Evolutionary conservation across 2,888 invertebrate genomes (phyloP).

Genomic region (Endomychus coccineus): DNA sequence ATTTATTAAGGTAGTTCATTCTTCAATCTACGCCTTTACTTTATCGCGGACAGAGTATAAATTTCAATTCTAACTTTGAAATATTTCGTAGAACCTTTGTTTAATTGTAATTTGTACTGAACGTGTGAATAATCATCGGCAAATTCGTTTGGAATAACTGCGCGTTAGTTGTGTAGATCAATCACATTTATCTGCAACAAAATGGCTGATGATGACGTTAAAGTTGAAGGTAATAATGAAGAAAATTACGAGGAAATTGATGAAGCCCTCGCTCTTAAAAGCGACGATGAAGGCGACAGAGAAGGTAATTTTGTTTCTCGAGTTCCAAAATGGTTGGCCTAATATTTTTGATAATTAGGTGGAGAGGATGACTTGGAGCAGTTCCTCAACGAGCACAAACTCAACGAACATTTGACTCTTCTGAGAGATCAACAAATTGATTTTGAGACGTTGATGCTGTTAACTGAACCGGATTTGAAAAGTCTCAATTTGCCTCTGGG

Average conservation of each 20-base stretch:
- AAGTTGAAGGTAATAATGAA: slow-evolving; percentile 8
- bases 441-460: slow-evolving; percentile 73
- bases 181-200: no score
- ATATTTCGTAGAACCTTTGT: no score
- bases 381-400: slow-evolving; percentile 11
- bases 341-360: neutral
- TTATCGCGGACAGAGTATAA: no score
- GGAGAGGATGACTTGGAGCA: slow-evolving; percentile 9
- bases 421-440: slow-evolving; percentile 71
- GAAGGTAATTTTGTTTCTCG: neutral
- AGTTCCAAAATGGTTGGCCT: neutral
- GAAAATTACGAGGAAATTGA: neutral
- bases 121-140: no score
- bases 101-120: no score
- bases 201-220: slow-evolving; percentile 11
- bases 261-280: neutral
- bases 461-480: slow-evolving; percentile 78
- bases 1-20: no score
- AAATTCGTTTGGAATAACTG: no score
- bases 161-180: no score
- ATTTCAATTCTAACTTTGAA: no score
- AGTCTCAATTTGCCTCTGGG: slow-evolving; percentile 76
- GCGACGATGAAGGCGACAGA: slow-evolving; percentile 1
- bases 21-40: no score
- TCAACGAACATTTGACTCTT: slow-evolving; percentile 8